Conservation (phyloP, 2,797 vertebrate species). For the Bovichtus variegatus region DNA sequence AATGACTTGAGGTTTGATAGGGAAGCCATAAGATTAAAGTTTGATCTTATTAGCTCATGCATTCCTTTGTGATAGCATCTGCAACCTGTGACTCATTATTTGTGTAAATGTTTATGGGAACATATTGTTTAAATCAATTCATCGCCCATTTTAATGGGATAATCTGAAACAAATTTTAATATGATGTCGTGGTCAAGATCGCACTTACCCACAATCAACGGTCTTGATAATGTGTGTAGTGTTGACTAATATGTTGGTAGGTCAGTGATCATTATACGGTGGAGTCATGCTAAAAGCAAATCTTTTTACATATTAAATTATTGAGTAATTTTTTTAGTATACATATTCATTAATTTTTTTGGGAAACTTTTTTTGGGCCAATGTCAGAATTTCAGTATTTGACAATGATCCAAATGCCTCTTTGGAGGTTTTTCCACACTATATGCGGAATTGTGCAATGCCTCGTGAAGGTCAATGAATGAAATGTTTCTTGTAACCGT, state of each 20-base stretch:
- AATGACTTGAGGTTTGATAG: conserved; percentile 13
- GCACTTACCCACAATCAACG: too few relatives aligned
- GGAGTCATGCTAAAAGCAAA: not conserved
- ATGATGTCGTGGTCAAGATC: not conserved
- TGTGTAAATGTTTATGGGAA: conserved; percentile 23
- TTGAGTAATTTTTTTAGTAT: not conserved
- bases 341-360: not conserved
- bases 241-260: not conserved
- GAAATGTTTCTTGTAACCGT: not conserved
- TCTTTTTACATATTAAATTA: not conserved
- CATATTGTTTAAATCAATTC: conserved; percentile 25
- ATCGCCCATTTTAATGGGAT: not conserved
- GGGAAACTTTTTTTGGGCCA: not conserved
- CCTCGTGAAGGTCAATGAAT: not conserved
- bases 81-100: conserved; percentile 28
- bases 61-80: conserved; percentile 34
- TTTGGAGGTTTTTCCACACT: not conserved
- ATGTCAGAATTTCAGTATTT: not conserved
- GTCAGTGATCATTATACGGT: not conserved
- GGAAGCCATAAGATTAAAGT: conserved; percentile 1
- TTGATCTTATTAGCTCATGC: conserved; percentile 41
- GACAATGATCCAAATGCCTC: not conserved
- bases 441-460: not conserved
- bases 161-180: conserved; percentile 7
- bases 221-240: not conserved